A percentile compares a stretch with the other conserved stretches of the same genome.
Conservation (phyloP, 2,888 invertebrate genomes). For the Arge pagana region DNA sequence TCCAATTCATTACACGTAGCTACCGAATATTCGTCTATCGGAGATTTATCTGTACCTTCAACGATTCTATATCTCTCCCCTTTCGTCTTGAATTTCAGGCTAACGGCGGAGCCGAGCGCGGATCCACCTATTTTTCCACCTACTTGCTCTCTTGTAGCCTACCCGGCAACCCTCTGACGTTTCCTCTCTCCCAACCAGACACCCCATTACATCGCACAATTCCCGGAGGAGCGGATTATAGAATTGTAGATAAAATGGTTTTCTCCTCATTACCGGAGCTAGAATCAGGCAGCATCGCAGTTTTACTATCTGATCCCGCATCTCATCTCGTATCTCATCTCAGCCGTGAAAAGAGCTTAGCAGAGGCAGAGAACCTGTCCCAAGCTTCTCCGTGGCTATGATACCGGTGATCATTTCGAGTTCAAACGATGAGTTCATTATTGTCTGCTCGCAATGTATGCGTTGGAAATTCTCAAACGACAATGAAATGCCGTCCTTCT, state of each 20-base stretch:
- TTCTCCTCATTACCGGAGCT: constrained; percentile 29
- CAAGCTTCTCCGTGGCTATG: too few species aligned
- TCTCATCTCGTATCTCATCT: constrained; percentile 14
- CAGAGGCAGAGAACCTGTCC: constrained; percentile 9
- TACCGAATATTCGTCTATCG: too few species aligned
- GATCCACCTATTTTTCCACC: too few species aligned
- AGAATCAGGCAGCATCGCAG: constrained; percentile 24
- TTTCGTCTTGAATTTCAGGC: constrained; percentile 11
- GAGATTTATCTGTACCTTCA: too few species aligned
- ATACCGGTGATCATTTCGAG: too few species aligned
- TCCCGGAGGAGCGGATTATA: constrained; percentile 28
- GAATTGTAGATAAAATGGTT: constrained; percentile 30
- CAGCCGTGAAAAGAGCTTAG: constrained; percentile 14
- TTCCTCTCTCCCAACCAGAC: constrained; percentile 20
- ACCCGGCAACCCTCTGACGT: constrained; percentile 1
- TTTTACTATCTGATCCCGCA: constrained; percentile 19
- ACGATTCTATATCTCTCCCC: constrained; percentile 9
- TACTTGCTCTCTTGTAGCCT: too few species aligned
- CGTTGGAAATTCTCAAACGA: too few species aligned
- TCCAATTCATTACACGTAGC: too few species aligned
- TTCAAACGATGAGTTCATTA: too few species aligned
- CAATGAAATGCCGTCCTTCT: too few species aligned
- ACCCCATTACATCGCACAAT: constrained; percentile 29
- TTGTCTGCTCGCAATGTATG: too few species aligned
- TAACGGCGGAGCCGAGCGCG: too few species aligned